Evolutionary conservation across 1,140 invertebrate species (phyloP), one percentile per base, ranked within the genome.

Genomic region (Alviniconcha marisindica): DNA sequence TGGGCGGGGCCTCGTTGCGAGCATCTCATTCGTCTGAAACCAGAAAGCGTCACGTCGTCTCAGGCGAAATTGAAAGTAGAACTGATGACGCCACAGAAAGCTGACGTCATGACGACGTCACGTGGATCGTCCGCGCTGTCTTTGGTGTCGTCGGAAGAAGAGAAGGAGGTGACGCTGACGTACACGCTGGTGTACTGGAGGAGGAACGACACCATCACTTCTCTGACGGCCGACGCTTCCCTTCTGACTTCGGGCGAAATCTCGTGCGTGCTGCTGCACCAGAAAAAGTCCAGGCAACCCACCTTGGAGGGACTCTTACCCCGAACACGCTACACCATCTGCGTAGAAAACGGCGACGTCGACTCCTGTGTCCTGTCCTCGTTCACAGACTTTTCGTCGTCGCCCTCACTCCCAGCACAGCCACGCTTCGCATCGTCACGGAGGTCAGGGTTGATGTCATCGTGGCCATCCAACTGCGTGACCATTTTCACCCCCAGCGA

Each of bases 121-220:
- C 28, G 28, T 7, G 14, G 2, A 1, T 71, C 69, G 5, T 42
- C 69, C 12, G 69, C 69, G 10, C 36, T 40, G 69, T 71, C 36
- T 14, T 18, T 71, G 69, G 69, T 71, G 78, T 56, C 77, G 0
- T 7, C 54, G 51, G 28, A 56, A 60, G 77, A 33, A 51, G 56
- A 60, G 36, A 54, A 28, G 33, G 24, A 24, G 24, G 40, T 80
- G 31, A 40, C 2, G 40, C 78, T 80, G 56, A 80, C 66, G 56
- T 80, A 80, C 78, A 80, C 78, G 78, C 28, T 80, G 60, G 78
- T 80, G 14, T 80, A 28, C 78, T 80, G 78, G 78, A 33, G 78
- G 33, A 33, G 78, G 33, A 80, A 80, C 38, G 78, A 80, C 33
- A 31, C 56, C 36, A 42, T 31, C 21, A 42, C 36, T 12, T 33